Evolutionary conservation across 2,888 invertebrate species (phyloP), one percentile per base, ranked within the genome.

Genomic region (Melikaiella ostensackeni): DNA sequence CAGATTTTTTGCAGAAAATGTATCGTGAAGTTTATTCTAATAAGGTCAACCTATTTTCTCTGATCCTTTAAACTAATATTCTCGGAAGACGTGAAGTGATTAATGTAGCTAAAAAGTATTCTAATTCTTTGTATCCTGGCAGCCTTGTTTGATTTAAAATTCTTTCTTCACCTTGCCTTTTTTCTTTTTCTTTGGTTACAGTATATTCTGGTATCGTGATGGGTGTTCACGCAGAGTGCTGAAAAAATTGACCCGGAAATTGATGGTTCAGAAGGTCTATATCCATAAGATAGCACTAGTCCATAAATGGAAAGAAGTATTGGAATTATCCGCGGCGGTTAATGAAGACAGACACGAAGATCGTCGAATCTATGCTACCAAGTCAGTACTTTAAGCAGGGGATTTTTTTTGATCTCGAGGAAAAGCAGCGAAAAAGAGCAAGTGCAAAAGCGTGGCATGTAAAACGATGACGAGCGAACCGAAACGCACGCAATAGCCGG

Each of bases 401-500:
- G 77, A 77, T 80, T 70, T 70, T 70, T 46, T 50, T 50, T 46
- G 19, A 11, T 50, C 70, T 50, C 33, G 63, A 74, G n/a, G 30
- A 76, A 76, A 76, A 66, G 55, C 27, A 74, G 73, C 38, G 78
- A 81, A 78, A 78, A 80, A 76, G 70, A 64, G 46, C 61, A 42
- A 35, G 63, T 66, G 59, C 76, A 70, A 70, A 46, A 70, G 19
- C 46, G 27, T 70, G 50, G 70, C 70, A 70, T 70, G 70, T 70
- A 78, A 79, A 50, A 79, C 77, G 77, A 74, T 78, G 81, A 78
- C 80, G 84, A 86, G 80, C 84, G 83, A 83, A 85, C 81, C 86
- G 85, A 86, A 78, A 85, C 85, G 84, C 88, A 88, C 87, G 82
- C 82, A 79, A 82, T 79, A 75, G 64, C 75, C 24, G 55, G 64